These are phyloP conservation scores for Metaphire vulgaris DNA, from an alignment of 1,140 invertebrate species.

Conservation along the genomic window DNA sequence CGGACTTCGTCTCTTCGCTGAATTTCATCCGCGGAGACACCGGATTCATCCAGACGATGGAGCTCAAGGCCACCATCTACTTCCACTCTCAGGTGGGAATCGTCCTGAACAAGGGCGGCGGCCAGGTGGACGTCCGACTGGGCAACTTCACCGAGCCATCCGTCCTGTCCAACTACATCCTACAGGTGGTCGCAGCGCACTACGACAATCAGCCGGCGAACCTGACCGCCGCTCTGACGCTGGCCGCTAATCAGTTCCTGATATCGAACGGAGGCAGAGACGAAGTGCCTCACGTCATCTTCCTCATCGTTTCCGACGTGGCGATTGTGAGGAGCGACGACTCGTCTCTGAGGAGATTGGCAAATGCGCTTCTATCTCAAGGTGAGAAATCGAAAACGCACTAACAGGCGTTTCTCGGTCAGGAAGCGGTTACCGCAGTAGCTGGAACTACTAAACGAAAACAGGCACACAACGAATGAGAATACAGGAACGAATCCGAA, in stretches of 20 bases:
- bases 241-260: neutral
- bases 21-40: neutral
- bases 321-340: neutral
- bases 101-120: neutral
- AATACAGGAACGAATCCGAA: too few species aligned
- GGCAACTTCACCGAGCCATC: neutral
- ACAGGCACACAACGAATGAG: too few species aligned
- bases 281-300: neutral
- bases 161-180: neutral
- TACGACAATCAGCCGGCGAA: neutral
- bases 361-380: neutral
- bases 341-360: neutral
- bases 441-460: too few species aligned
- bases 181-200: neutral
- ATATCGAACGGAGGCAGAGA: neutral
- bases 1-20: neutral
- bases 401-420: too few species aligned
- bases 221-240: neutral
- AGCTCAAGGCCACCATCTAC: neutral
- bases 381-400: too few species aligned
- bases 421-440: too few species aligned
- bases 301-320: neutral
- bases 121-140: neutral
- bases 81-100: neutral
- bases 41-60: neutral